Base-by-base conservation (phyloP, 2,888 invertebrate species). In the Zaprionus bogoriensis region DNA sequence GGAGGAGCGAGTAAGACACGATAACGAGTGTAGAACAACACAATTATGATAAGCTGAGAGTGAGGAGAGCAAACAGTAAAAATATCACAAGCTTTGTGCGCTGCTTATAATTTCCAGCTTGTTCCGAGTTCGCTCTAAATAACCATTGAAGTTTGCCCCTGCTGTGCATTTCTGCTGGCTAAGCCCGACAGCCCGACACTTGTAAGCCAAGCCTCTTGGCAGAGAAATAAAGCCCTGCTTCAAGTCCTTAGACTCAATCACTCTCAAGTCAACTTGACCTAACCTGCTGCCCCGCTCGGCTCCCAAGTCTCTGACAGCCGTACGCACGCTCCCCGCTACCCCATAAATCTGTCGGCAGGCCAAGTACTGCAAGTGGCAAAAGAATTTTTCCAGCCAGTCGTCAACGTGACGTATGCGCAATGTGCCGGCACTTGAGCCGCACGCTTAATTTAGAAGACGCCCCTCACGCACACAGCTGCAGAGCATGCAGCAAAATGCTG, bases 361-460 rank as follows among this genome's bases (percentile, higher is more conserved):
- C 32, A 32, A 32, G 28, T 45, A 23, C 63, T 39, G 41, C 14
- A 52, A 42, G 27, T 39, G 30, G 44, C 39, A 27, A 64, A 64
- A 32, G 17, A 38, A 51, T 47, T 30, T 54, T 39, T 20, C n/a
- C 47, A 47, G 48, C 27, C 69, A 27, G 32, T 17, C 14, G 74
- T 48, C 74, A 57, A 78, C 86, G 61, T 85, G 79, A 80, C 83
- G 79, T 80, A 80, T 85, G 69, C 67, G 83, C 73, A 78, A 78
- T 78, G 52, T 68, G 66, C 42, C 67, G 60, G 23, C 65, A 48
- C 41, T 50, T 50, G 20, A 59, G 52, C 51, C 44, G 48, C 68
- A 66, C 53, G 77, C 75, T 69, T 72, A 60, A 74, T 83, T 83
- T 67, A 84, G 32, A 70, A 61, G 63, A 64, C 60, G 61, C 69